These are phyloP conservation scores for Polietes domitor DNA, from an alignment of 2,888 invertebrate genomes.

Conservation along the genomic window DNA sequence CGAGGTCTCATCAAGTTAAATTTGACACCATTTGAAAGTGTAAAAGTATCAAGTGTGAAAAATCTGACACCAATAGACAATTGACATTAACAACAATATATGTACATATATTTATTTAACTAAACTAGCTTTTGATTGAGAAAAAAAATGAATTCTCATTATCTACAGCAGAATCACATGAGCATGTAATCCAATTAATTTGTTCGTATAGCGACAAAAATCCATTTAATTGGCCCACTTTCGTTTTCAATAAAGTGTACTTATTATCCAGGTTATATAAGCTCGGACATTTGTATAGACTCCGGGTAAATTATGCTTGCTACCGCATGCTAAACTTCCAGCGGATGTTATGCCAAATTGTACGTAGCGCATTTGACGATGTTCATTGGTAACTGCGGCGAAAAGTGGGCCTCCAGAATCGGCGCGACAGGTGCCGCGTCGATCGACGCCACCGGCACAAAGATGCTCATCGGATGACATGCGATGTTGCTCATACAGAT, in stretches of 20 bases:
- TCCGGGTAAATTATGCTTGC: slow-evolving; percentile 81
- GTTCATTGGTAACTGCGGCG: slow-evolving; percentile 28
- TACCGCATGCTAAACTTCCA: slow-evolving; percentile 82
- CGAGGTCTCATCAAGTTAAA: background rate
- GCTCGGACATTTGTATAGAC: slow-evolving; percentile 82
- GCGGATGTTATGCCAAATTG: slow-evolving; percentile 83
- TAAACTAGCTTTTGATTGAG: background rate
- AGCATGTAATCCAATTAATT: background rate
- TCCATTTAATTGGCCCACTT: no score
- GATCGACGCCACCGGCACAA: slow-evolving; percentile 82
- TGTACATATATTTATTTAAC: background rate
- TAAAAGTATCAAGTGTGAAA: slow-evolving; percentile 32
- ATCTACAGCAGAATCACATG: background rate
- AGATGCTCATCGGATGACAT: slow-evolving; percentile 76
- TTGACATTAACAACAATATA: background rate
- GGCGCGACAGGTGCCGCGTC: slow-evolving; percentile 68
- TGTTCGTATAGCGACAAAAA: no score
- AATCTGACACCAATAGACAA: slow-evolving; percentile 21
- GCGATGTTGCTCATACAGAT: slow-evolving; percentile 72
- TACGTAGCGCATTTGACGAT: slow-evolving; percentile 52
- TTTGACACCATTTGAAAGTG: slow-evolving; percentile 20
- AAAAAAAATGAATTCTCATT: background rate
- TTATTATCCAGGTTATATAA: slow-evolving; percentile 82
- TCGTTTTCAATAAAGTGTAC: slow-evolving; percentile 51
- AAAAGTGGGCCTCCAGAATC: slow-evolving; percentile 71